A percentile compares a stretch with the other conserved stretches of the same genome.
Evolutionary conservation across 2,113 vertebrate genomes (phyloP).

Genomic region (Zosterops borbonicus): DNA sequence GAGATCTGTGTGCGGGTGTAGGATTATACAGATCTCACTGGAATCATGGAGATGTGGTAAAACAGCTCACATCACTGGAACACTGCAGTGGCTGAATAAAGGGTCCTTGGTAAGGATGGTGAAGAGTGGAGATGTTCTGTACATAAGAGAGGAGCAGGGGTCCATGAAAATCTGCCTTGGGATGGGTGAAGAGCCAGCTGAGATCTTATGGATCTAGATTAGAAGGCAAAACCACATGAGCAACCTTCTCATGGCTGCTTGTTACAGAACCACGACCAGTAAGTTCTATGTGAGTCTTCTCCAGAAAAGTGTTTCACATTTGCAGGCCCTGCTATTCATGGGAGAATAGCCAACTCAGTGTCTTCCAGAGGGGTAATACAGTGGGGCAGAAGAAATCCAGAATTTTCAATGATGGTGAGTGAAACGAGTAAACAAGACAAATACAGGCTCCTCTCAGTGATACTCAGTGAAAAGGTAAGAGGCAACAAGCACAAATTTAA

Average conservation of each 20-base stretch:
- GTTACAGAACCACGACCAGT: background rate
- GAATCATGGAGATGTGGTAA: background rate
- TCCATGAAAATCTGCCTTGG: background rate
- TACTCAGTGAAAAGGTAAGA: background rate
- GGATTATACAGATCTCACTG: background rate
- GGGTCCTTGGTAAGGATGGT: background rate
- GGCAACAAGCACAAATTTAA: background rate
- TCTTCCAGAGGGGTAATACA: background rate
- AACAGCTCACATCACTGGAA: background rate
- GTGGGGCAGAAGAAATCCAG: background rate
- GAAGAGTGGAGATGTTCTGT: background rate
- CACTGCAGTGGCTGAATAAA: background rate
- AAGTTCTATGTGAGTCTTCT: background rate
- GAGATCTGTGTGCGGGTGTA: background rate
- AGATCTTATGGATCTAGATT: background rate
- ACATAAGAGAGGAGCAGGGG: background rate
- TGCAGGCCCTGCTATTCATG: background rate
- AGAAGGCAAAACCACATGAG: background rate
- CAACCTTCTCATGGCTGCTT: background rate
- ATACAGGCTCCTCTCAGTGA: background rate
- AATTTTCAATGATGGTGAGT: background rate
- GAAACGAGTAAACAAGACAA: background rate
- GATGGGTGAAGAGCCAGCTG: background rate
- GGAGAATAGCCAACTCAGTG: background rate
- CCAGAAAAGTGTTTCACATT: background rate